Base-by-base conservation (phyloP, 2,888 invertebrate species). In the Netelia virgata region DNA sequence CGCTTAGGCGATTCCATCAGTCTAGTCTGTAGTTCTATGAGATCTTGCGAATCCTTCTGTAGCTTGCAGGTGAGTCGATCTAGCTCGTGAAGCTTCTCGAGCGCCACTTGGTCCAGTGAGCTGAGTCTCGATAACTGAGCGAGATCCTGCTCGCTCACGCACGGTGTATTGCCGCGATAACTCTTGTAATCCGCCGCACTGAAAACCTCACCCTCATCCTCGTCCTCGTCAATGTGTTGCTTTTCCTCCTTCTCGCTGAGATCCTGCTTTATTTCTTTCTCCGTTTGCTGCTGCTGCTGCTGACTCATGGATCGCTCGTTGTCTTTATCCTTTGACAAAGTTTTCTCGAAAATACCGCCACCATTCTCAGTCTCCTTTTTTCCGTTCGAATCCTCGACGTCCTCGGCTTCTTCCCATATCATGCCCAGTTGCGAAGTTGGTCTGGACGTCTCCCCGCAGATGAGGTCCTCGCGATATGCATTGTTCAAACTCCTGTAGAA, bases 401-500 rank as follows among this genome's bases (percentile, higher is more conserved):
- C 97, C 93, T 97, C 97, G 11, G 96, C 96, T 89, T 97, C 97
- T 93, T 97, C 97, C 96, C 97, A 97, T 88, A 97, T 97, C 96
- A 97, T 97, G 85, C 96, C 97, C 87, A 97, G 94, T 88, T 97
- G 97, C 70, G 97, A 97, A 85, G 95, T 94, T 78, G 96, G 96
- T 86, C 96, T 95, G 18, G 96, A 95, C 18, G 95, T 94, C 59
- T 93, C 92, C 23, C 95, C 95, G 87, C 95, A 95, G 41, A 96
- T 96, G 82, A 97, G 94, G 91, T 97, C 97, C 87, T 98, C 97
- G 74, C 98, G 95, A 93, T 98, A 98, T 57, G 97, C 97, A 94
- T 97, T 97, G 94, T 98, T 98, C 66, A 98, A 94, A 91, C 97
- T 97, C 89, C 97, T 96, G 93, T 98, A 98, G 93, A 98, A 98